Base-by-base conservation (phyloP, 2,888 invertebrate genomes). In the Philereme vetulata region DNA sequence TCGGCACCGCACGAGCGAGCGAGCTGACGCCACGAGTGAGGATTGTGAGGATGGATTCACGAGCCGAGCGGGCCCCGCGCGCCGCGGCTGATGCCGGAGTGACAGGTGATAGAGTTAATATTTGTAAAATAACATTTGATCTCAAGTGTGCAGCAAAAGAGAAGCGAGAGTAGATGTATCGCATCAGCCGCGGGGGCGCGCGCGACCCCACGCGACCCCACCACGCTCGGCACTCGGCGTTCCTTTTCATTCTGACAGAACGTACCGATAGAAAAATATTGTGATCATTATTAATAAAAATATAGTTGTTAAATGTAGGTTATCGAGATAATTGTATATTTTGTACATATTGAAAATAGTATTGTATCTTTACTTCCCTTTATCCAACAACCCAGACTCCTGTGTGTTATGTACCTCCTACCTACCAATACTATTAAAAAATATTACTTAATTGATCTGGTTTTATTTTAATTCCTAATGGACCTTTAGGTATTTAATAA, bases 401-500 rank as follows among this genome's bases (percentile, higher is more conserved):
- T 91, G 93, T 88, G 92, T 93, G 93, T 92, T 92, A 93, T 92
- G 91, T 92, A 92, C 92, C 91, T 92, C 92, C 90, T 93, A 92
- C 92, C 92, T 92, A 93, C 92, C 92, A 93, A 92, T 93, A 93
- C 92, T 92, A 93, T 93, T 93, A 92, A 92, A 93, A 91, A 92
- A 91, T 90, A 92, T 91, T 92, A 92, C 90, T 90, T 87, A 87
- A 38, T 51, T 46, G 77, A 74, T 55, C 68, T 72, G 74, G 77
- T 78, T 81, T 83, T 77, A 68, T 72, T 75, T 67, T 11, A 32
- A 7, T 40, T 21, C 45, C 48, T 38, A 35, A 10, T 9, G 36
- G 10, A 8, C 21, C 21, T 21, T 21, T 21, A 34, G 33, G 34
- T 5, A 47, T 40, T 21, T 1, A 21, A 21, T 21, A 21, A 21